Conservation (phyloP, 2,113 vertebrate genomes). For the Oncorhynchus gorbuscha region DNA sequence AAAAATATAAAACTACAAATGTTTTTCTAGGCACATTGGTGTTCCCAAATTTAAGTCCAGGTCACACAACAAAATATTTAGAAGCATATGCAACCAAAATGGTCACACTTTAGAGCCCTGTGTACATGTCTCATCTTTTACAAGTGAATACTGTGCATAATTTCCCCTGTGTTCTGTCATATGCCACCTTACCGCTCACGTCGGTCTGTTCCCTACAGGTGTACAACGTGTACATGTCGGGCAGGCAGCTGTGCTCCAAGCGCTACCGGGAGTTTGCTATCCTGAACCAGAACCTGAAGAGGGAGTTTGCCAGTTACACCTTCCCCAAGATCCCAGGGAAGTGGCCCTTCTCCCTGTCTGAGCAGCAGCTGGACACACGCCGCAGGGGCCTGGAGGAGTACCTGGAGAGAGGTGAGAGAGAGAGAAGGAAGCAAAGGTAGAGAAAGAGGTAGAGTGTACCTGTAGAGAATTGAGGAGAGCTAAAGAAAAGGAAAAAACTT, state of each 20-base stretch:
- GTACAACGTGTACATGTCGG: constrained; percentile 97
- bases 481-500: no score
- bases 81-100: no score
- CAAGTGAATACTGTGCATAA: no score
- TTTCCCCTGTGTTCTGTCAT: background rate
- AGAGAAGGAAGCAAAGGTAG: background rate
- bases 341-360: constrained; percentile 95
- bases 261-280: constrained; percentile 94
- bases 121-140: no score
- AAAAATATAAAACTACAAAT: no score
- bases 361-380: constrained; percentile 92
- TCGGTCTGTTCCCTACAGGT: constrained; percentile 70
- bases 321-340: constrained; percentile 94
- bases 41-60: no score
- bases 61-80: no score
- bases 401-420: constrained; percentile 83
- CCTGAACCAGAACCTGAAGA: constrained; percentile 93
- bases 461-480: no score
- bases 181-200: no score
- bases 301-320: constrained; percentile 91
- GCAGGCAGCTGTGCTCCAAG: constrained; percentile 92
- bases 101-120: no score
- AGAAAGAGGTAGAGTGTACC: background rate
- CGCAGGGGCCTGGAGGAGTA: constrained; percentile 94
- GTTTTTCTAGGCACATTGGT: no score